phyloP scores from a whole-genome alignment of 1,140 invertebrate genomes.

The Ladona fulva region DNA sequence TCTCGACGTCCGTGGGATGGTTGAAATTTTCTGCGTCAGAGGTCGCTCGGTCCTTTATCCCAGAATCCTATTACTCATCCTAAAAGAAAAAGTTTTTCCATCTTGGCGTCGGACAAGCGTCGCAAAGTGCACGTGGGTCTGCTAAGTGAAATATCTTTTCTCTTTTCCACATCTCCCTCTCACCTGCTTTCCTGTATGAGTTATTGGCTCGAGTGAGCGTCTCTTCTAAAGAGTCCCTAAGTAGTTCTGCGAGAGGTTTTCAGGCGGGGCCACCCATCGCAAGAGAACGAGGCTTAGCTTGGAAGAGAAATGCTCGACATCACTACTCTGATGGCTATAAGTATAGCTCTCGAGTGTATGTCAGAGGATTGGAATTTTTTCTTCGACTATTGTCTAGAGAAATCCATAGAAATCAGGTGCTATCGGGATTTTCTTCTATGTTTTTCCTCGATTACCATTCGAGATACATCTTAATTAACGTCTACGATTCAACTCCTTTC shows the following conservation, averaged over 20 bases:
- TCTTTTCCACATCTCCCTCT: too few relatives aligned
- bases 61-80: neutral
- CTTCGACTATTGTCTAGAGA: too few relatives aligned
- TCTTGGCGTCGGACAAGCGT: neutral
- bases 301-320: neutral
- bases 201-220: neutral
- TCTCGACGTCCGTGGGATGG: too few relatives aligned
- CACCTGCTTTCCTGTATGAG: neutral
- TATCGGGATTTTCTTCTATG: too few relatives aligned
- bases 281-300: neutral
- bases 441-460: too few relatives aligned
- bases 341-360: too few relatives aligned
- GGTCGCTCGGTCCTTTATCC: neutral
- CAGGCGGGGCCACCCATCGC: neutral
- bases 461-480: too few relatives aligned
- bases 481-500: too few relatives aligned
- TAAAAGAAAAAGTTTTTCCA: constrained; percentile 1
- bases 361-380: too few relatives aligned
- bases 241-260: neutral
- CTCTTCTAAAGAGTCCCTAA: neutral
- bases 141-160: constrained; percentile 10
- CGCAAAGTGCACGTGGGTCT: constrained; percentile 6
- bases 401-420: too few relatives aligned
- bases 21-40: too few relatives aligned
- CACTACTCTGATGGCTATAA: neutral